Base-by-base conservation (phyloP, 1,140 invertebrate genomes). In the Drosophila ficusphila region DNA sequence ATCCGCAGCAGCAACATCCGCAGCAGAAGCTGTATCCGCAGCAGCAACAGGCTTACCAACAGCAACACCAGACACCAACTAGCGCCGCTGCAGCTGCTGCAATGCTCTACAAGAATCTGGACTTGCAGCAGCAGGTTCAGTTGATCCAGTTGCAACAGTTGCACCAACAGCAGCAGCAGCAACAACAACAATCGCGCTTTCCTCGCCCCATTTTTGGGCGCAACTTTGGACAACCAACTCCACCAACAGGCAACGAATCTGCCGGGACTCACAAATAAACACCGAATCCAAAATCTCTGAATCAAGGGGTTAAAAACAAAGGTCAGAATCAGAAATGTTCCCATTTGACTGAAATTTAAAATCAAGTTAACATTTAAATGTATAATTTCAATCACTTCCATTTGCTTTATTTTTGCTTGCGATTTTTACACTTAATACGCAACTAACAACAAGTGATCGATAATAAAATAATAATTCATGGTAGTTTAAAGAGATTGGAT, bases 121-220 rank as follows among this genome's bases (percentile, higher is more conserved):
- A 85, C 27, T 36, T 64, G 0, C 77, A 78, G 19, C 51, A 74
- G n/a, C 62, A 67, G 6, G 33, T 76, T 4, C 47, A 52, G 2
- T 29, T 69, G 14, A 82, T 57, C 5, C 81, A 88, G 19, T 49
- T 57, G 6, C 61, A 73, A 1, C 8, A 42, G 23, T 56, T 38
- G 0, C 72, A 67, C 0, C 69, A 62, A 8, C 74, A 78, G 2
- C 60, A 70, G 5, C 58, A 58, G 2, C 74, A 70, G 16, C 60
- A 65, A 9, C 34, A 48, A 4, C 67, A 65, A 3, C 44, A 48
- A 7, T 14, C 41, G 1, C 79, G 76, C 9, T 11, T 51, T 6
- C 47, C 57, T 0, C 62, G 79, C 3, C 71, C 29, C 57, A 76
- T 85, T 18, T 85, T 57, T 21, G 81, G 81, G 2, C 36, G 27